phyloP scores from a whole-genome alignment of 1,140 invertebrate species.

The Melanaphis sacchari region DNA sequence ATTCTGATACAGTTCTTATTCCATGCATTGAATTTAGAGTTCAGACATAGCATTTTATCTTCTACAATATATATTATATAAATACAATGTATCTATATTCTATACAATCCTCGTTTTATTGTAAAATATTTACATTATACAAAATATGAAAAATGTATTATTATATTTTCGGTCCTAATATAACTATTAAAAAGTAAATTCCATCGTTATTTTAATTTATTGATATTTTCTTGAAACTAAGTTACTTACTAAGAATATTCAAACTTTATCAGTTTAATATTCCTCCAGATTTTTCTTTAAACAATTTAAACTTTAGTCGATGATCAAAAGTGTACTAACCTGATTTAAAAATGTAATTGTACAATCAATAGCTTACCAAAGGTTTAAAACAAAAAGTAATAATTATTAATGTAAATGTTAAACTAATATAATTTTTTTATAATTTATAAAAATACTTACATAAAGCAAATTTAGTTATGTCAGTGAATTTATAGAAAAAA shows the following conservation, averaged over 20 bases:
- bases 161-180: background rate
- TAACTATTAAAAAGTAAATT: background rate
- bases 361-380: background rate
- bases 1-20: background rate
- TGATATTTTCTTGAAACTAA: background rate
- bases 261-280: background rate
- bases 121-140: background rate
- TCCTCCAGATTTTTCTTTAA: background rate
- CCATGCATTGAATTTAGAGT: background rate
- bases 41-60: no score
- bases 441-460: no score
- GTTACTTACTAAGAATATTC: background rate
- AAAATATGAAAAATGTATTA: background rate
- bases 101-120: background rate
- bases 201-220: background rate
- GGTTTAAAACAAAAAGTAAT: background rate
- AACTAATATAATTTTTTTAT: background rate
- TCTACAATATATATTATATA: background rate
- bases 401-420: background rate
- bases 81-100: no score
- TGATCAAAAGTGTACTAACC: background rate
- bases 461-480: no score
- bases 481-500: no score
- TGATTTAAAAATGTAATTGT: background rate
- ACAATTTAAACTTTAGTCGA: background rate